A percentile compares a stretch with the other conserved stretches of the same genome.
phyloP scores from a whole-genome alignment of 1,140 invertebrate genomes.

The Calephelis virginiensis region DNA sequence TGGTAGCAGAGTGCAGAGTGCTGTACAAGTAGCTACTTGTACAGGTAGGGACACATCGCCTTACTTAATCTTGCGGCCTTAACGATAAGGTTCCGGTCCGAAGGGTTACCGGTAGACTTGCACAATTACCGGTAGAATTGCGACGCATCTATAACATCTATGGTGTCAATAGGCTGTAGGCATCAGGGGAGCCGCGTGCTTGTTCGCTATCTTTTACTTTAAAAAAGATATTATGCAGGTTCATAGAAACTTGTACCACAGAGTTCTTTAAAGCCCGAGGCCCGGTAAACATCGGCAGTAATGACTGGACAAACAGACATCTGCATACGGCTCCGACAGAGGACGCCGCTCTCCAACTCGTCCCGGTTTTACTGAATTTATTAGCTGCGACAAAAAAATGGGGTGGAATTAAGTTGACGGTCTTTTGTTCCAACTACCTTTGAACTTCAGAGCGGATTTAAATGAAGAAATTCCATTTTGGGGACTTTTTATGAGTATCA shows the following conservation, averaged over 20 bases:
- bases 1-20: too few species aligned
- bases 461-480: conserved; percentile 6
- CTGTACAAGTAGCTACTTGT: too few species aligned
- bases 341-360: conserved; percentile 24
- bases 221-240: background rate
- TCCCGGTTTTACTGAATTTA: conserved; percentile 34
- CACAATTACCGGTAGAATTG: too few species aligned
- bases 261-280: conserved; percentile 30
- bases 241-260: conserved; percentile 29
- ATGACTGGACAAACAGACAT: conserved; percentile 67
- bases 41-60: too few species aligned
- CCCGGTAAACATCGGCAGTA: conserved; percentile 46
- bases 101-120: too few species aligned
- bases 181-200: too few species aligned
- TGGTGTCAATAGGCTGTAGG: too few species aligned
- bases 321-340: conserved; percentile 52
- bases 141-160: too few species aligned
- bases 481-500: background rate
- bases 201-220: too few species aligned
- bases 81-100: too few species aligned
- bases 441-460: conserved; percentile 18
- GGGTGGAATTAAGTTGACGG: conserved; percentile 22
- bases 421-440: conserved; percentile 17
- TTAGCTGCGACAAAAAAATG: conserved; percentile 31
- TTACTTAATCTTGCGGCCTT: too few species aligned